Base-by-base conservation (phyloP, 2,888 invertebrate genomes). In the Epirrhoe tristata region DNA sequence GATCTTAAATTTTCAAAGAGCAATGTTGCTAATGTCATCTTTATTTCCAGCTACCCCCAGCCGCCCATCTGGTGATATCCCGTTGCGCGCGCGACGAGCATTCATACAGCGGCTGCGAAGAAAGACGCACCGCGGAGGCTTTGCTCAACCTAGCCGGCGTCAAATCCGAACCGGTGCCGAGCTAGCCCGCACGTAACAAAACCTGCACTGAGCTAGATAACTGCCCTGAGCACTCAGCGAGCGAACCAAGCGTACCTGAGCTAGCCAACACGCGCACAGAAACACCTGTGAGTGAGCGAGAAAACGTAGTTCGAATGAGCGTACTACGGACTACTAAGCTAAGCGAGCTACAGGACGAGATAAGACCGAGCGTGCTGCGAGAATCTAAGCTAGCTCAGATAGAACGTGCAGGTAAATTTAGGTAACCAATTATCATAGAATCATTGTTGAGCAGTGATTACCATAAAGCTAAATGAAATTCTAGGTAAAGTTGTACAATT, bases 81-180 rank as follows among this genome's bases (percentile, higher is more conserved):
- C 96, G 96, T 61, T 97, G 97, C 79, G 97, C 98, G 0, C 98
- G 97, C 88, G 97, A 98, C 90, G 98, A 98, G 94, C 98, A 98
- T 90, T 98, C 98, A 60, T 98, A 98, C 92, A 98, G 97, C 83
- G 96, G 71, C 17, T 68, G 76, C 75, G 93, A 91, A 78, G 93
- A 93, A 84, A 86, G 93, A 1, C 90, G 91, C 82, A 93, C 93
- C 59, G 93, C 93, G 66, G 93, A 93, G 80, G 93, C 93, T 65
- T 82, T 93, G 70, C 90, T 93, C 62, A 91, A 93, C 83, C 84
- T 93, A 62, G 94, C 93, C 76, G 93, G 93, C 63, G 82, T 91
- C n/a, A 39, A 31, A 1, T 76, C 75, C 58, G 70, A 71, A 50
- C 77, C 73, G 31, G 69, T 76, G 64, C 74, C 74, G 68, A 80